phyloP scores from a whole-genome alignment of 1,140 invertebrate genomes.

The Dreissena rostriformis region DNA sequence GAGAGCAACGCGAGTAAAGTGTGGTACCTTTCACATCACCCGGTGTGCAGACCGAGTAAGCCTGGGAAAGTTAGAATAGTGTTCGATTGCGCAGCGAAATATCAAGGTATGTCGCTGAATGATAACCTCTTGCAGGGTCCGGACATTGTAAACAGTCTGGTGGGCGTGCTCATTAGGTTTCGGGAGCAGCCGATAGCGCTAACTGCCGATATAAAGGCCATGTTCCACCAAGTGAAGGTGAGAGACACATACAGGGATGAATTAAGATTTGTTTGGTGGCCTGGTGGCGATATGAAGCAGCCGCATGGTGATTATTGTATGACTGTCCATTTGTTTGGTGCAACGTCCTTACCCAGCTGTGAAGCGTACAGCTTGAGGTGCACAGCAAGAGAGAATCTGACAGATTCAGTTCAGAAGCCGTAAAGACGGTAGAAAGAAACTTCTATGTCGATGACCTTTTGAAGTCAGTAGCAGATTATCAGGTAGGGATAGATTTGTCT shows the following conservation, averaged over 20 bases:
- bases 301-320: constrained; percentile 34
- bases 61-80: no score
- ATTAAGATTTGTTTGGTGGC: constrained; percentile 60
- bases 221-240: no score
- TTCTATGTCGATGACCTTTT: constrained; percentile 32
- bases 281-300: constrained; percentile 42
- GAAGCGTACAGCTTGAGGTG: constrained; percentile 44
- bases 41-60: constrained; percentile 57
- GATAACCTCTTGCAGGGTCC: constrained; percentile 71
- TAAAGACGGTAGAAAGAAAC: no score
- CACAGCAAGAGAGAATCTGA: constrained; percentile 24
- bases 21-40: constrained; percentile 66
- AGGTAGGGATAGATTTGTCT: constrained; percentile 13
- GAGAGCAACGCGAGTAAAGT: background rate
- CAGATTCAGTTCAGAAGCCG: background rate
- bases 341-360: constrained; percentile 53
- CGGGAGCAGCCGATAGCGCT: no score
- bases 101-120: no score
- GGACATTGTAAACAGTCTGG: constrained; percentile 77
- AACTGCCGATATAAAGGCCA: no score
- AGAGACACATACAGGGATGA: constrained; percentile 36
- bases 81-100: no score
- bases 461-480: background rate
- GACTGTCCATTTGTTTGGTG: no score
- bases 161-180: no score